Percentiles rank a stretch among this genome's conserved stretches.
These are phyloP conservation scores for Pollimyrus isidori DNA, from an alignment of 2,113 vertebrate species.

Conservation along the genomic window DNA sequence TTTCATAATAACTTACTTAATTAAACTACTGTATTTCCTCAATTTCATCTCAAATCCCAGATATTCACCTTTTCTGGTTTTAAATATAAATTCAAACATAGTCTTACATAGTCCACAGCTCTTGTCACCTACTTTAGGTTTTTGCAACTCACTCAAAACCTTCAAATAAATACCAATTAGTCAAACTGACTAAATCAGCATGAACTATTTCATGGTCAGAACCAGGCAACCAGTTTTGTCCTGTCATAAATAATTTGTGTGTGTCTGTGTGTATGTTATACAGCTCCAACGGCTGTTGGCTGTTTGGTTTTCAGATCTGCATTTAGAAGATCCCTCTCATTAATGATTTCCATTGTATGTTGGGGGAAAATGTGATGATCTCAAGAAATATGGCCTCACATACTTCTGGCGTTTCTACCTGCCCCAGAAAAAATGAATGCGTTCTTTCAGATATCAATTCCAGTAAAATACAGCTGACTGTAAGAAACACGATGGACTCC, in stretches of 20 bases:
- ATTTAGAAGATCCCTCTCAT: neutral
- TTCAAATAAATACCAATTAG: neutral
- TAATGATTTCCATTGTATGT: neutral
- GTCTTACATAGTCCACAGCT: neutral
- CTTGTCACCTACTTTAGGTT: neutral
- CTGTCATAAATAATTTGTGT: neutral
- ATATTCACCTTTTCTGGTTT: neutral
- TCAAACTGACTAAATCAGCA: neutral
- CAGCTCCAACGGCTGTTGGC: neutral
- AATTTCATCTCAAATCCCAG: neutral
- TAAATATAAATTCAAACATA: neutral
- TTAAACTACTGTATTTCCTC: neutral
- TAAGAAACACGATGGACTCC: neutral
- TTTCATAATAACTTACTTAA: neutral
- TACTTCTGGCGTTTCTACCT: neutral
- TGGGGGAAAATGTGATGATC: neutral
- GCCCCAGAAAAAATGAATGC: neutral
- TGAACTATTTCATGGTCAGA: neutral
- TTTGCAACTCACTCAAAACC: neutral
- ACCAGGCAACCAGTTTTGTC: neutral
- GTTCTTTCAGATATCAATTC: constrained; percentile 2
- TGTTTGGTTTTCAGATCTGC: neutral
- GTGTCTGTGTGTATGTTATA: neutral
- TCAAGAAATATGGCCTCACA: neutral
- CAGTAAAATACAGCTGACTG: neutral